These are phyloP conservation scores for Sclerodermus sp. DNA, from an alignment of 2,888 invertebrate species.

Conservation along the genomic window DNA sequence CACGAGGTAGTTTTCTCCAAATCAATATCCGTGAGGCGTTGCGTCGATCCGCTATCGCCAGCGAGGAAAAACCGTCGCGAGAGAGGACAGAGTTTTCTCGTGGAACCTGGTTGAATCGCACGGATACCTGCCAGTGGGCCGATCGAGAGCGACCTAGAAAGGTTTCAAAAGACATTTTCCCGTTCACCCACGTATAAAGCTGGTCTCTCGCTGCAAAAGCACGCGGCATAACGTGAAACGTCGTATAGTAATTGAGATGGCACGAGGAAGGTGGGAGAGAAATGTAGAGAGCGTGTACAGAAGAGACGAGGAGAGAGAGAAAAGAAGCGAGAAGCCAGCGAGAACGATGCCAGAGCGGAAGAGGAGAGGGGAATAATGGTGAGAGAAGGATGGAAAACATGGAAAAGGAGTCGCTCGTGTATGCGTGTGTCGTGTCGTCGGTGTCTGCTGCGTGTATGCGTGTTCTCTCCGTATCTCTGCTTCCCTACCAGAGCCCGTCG, in stretches of 20 bases:
- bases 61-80: conserved; percentile 9
- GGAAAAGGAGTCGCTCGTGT: conserved; percentile 23
- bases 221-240: conserved; percentile 39
- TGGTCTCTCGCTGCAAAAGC: conserved; percentile 33
- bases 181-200: conserved; percentile 52
- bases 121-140: conserved; percentile 36
- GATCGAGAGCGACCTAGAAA: conserved; percentile 54
- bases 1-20: background rate
- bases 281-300: conserved; percentile 45
- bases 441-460: too few relatives aligned
- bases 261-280: conserved; percentile 20
- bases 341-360: conserved; percentile 1
- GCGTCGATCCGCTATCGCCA: background rate
- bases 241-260: conserved; percentile 45
- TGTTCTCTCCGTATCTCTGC: too few relatives aligned
- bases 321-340: conserved; percentile 5
- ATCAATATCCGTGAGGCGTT: background rate
- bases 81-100: conserved; percentile 23
- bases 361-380: conserved; percentile 16
- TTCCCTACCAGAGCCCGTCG: too few relatives aligned
- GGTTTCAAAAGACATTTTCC: conserved; percentile 53
- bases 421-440: too few relatives aligned
- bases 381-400: conserved; percentile 23
- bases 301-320: conserved; percentile 4
- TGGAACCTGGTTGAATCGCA: conserved; percentile 28